Conservation (phyloP, 2,797 vertebrate species). For the Vultur gryphus region DNA sequence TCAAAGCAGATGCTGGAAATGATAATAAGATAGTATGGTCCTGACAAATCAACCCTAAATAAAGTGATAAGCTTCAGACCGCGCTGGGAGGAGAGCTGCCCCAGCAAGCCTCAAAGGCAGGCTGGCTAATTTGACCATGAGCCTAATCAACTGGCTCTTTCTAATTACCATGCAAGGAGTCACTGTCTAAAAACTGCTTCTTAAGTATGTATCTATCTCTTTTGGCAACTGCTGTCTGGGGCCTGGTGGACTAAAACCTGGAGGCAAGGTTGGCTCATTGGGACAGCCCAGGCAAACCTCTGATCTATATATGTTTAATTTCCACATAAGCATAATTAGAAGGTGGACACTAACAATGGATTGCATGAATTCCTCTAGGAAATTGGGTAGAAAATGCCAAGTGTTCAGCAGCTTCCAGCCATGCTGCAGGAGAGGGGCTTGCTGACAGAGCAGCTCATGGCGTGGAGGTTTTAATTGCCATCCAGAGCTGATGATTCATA, state of each 20-base stretch:
- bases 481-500: background rate
- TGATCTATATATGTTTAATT: background rate
- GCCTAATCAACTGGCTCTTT: constrained; percentile 6
- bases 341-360: background rate
- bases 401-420: background rate
- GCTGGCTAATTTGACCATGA: background rate
- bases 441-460: background rate
- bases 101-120: background rate
- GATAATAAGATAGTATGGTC: background rate
- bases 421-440: background rate
- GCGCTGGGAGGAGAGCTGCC: background rate
- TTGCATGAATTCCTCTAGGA: background rate
- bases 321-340: fast-evolving
- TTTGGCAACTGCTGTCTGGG: background rate
- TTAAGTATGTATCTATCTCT: background rate
- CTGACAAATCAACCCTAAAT: background rate
- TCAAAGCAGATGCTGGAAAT: background rate
- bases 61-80: background rate
- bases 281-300: background rate
- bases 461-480: background rate
- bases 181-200: background rate
- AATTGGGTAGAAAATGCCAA: background rate
- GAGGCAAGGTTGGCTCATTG: background rate
- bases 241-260: background rate
- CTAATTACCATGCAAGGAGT: background rate